Conservation (phyloP, 1,140 invertebrate species). For the Pseudomyrmex sp. region DNA sequence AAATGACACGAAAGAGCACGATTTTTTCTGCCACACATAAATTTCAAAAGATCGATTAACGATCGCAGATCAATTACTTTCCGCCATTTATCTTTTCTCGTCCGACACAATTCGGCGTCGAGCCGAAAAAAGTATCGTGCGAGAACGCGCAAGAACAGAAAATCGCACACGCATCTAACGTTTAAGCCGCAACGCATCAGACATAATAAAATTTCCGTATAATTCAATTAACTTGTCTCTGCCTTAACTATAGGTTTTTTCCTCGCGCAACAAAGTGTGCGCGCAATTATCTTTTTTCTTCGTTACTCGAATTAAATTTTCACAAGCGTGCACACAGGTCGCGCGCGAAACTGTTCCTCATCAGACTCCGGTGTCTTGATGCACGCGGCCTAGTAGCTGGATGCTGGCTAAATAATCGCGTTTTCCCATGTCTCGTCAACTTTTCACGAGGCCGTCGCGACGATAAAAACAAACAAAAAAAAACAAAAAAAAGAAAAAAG, state of each 20-base stretch:
- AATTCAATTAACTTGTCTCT: constrained; percentile 41
- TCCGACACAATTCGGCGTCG: neutral
- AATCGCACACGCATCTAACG: constrained; percentile 3
- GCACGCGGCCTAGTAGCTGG: neutral
- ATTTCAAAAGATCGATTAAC: no score
- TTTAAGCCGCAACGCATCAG: constrained; percentile 1
- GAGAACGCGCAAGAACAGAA: neutral
- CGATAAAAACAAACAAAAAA: neutral
- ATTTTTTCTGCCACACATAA: no score
- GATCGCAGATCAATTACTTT: neutral
- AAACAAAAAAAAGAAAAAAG: constrained; percentile 36
- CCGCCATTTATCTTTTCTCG: neutral
- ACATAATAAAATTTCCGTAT: constrained; percentile 28
- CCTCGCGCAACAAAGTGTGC: neutral
- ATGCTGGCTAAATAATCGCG: constrained; percentile 50
- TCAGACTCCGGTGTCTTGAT: neutral
- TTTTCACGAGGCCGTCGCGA: constrained; percentile 45
- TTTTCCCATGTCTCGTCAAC: constrained; percentile 37
- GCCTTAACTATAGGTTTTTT: constrained; percentile 18
- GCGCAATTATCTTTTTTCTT: constrained; percentile 41
- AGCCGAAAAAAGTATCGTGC: neutral
- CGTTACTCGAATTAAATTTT: constrained; percentile 49
- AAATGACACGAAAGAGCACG: no score
- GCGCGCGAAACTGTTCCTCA: neutral
- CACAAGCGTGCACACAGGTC: constrained; percentile 1